phyloP scores from a whole-genome alignment of 37 sponge, comb jelly and placozoan species.

The Ephydatia muelleri region DNA sequence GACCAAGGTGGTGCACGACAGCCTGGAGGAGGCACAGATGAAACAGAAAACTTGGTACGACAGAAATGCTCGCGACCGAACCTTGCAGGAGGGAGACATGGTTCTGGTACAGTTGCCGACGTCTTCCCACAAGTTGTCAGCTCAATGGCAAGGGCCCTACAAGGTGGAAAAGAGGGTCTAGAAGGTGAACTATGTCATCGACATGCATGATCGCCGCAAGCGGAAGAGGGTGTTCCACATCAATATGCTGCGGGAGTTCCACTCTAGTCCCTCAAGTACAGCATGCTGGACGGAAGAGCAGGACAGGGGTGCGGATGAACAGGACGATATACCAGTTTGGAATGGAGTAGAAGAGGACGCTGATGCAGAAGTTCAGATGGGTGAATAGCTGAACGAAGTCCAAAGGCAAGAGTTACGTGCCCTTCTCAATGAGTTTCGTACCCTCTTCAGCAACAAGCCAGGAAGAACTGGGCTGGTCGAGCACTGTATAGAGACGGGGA shows the following conservation, averaged over 20 bases:
- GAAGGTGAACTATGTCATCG: not conserved
- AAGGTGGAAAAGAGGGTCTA: conserved; percentile 6
- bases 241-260: not conserved
- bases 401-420: too few relatives aligned
- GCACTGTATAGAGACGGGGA: conserved; percentile 24
- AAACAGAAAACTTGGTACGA: conserved; percentile 33
- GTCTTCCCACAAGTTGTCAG: conserved; percentile 3
- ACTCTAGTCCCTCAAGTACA: not conserved
- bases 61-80: not conserved
- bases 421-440: too few relatives aligned
- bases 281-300: too few relatives aligned
- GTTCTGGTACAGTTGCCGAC: conserved; percentile 29
- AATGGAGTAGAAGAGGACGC: too few relatives aligned
- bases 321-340: too few relatives aligned
- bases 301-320: too few relatives aligned
- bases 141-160: too few relatives aligned
- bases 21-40: conserved; percentile 14
- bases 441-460: too few relatives aligned
- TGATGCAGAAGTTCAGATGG: too few relatives aligned
- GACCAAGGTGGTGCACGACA: conserved; percentile 2
- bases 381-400: too few relatives aligned
- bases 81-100: conserved; percentile 7
- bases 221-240: not conserved
- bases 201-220: conserved; percentile 19
- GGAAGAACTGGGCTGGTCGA: conserved; percentile 19